phyloP scores from a whole-genome alignment of 2,888 invertebrate genomes.

The Rapana venosa region DNA sequence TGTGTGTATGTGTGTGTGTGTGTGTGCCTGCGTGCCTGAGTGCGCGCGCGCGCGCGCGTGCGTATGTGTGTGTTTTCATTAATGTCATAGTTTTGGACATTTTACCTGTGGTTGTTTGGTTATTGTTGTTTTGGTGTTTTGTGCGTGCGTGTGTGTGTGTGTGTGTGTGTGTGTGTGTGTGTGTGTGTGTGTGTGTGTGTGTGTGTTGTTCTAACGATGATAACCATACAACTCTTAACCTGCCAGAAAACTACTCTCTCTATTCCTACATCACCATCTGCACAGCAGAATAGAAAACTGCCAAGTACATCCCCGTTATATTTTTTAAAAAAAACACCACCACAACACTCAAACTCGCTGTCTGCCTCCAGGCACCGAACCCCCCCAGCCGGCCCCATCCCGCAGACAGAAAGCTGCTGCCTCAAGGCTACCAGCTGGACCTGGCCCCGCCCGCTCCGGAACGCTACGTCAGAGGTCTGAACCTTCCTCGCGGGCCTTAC shows the following conservation, averaged over 20 bases:
- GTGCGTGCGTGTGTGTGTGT: too few species aligned
- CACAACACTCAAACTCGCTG: too few species aligned
- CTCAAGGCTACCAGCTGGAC: conserved; percentile 3
- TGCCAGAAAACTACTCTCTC: too few species aligned
- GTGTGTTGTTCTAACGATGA: background rate
- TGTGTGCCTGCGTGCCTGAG: conserved; percentile 18
- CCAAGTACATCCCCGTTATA: too few species aligned
- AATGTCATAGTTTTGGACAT: too few species aligned
- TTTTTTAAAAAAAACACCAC: too few species aligned
- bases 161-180: background rate
- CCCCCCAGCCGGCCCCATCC: background rate
- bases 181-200: conserved; percentile 28
- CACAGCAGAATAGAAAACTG: too few species aligned
- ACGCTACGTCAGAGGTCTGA: background rate
- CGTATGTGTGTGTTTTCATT: conserved; percentile 4
- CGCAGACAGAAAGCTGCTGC: background rate
- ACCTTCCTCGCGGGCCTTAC: background rate
- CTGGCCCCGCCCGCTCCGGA: background rate
- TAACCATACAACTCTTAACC: too few species aligned
- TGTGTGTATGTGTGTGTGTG: conserved; percentile 16
- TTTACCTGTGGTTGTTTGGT: too few species aligned
- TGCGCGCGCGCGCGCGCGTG: conserved; percentile 29
- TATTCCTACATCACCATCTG: too few species aligned
- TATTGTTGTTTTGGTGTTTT: too few species aligned
- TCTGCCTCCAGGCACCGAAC: background rate